phyloP scores from a whole-genome alignment of 2,113 vertebrate genomes.

The Syrrhaptes paradoxus region DNA sequence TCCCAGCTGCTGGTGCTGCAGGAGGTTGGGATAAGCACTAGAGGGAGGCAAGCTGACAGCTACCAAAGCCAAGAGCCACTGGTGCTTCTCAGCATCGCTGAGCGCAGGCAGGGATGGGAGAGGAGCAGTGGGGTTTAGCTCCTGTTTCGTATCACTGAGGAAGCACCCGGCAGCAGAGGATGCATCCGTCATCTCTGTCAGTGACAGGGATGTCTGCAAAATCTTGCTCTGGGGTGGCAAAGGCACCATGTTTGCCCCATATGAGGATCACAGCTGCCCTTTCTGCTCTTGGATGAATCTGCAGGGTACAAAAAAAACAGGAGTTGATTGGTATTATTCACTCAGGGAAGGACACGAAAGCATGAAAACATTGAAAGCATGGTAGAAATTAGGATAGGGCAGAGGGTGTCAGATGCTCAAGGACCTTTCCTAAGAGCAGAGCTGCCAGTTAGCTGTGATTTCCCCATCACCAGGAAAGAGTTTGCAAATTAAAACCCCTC shows the following conservation, averaged over 20 bases:
- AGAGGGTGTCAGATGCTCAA: neutral
- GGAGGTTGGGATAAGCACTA: slow-evolving; percentile 1
- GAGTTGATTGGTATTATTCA: rapidly evolving
- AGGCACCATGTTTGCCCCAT: rapidly evolving
- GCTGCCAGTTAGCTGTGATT: neutral
- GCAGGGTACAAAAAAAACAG: neutral
- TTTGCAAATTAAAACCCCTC: neutral
- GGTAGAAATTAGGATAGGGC: neutral
- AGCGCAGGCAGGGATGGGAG: rapidly evolving
- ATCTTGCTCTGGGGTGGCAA: neutral
- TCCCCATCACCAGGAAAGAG: neutral
- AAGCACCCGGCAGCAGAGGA: neutral
- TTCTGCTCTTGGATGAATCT: neutral
- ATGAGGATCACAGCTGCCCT: neutral
- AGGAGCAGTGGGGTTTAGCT: neutral
- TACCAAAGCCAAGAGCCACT: neutral
- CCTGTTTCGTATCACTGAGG: neutral
- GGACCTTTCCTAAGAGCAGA: neutral
- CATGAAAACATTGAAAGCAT: neutral
- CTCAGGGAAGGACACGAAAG: neutral
- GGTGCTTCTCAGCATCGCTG: rapidly evolving
- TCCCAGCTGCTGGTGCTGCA: neutral
- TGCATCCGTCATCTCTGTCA: neutral
- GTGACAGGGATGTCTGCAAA: neutral
- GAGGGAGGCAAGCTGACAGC: slow-evolving; percentile 27